phyloP scores from a whole-genome alignment of 2,888 invertebrate genomes.

The Erebia palarica region DNA sequence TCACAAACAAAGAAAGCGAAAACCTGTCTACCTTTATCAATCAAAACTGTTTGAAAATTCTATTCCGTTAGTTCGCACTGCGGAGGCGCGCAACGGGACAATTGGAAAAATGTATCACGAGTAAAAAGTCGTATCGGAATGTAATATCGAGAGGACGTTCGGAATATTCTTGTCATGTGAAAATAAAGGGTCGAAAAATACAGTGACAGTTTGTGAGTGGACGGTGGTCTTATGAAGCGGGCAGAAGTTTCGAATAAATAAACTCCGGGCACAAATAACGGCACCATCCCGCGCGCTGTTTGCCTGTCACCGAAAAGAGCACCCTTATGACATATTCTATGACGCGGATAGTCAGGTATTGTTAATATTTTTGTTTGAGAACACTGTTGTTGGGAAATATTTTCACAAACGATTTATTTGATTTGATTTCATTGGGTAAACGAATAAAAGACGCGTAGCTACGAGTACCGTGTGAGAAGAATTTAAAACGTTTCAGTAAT shows the following conservation, averaged over 20 bases:
- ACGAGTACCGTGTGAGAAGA: slow-evolving; percentile 18
- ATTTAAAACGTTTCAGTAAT: slow-evolving; percentile 21
- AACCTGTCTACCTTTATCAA: slow-evolving; percentile 82
- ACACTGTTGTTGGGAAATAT: slow-evolving; percentile 4
- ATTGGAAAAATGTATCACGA: slow-evolving; percentile 81
- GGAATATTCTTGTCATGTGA: slow-evolving; percentile 80
- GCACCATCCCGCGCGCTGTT: slow-evolving; percentile 62
- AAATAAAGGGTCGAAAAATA: slow-evolving; percentile 80
- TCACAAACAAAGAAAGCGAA: slow-evolving; percentile 80
- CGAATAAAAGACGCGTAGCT: slow-evolving; percentile 24
- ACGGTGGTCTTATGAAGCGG: slow-evolving; percentile 74
- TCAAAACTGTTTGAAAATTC: slow-evolving; percentile 81
- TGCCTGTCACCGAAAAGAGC: slow-evolving; percentile 60
- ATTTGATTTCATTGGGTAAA: slow-evolving; percentile 19
- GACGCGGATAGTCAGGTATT: slow-evolving; percentile 42
- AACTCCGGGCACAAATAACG: slow-evolving; percentile 68
- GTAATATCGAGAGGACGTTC: slow-evolving; percentile 76
- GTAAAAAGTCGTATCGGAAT: slow-evolving; percentile 80
- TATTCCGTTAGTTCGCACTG: slow-evolving; percentile 76
- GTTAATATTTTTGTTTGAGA: slow-evolving; percentile 16
- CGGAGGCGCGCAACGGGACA: slow-evolving; percentile 70
- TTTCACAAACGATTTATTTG: slow-evolving; percentile 15
- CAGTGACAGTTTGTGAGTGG: slow-evolving; percentile 78
- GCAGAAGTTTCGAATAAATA: slow-evolving; percentile 77
- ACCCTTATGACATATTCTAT: slow-evolving; percentile 65